Conservation (phyloP, 2,113 vertebrate species). For the Upupa epops region DNA sequence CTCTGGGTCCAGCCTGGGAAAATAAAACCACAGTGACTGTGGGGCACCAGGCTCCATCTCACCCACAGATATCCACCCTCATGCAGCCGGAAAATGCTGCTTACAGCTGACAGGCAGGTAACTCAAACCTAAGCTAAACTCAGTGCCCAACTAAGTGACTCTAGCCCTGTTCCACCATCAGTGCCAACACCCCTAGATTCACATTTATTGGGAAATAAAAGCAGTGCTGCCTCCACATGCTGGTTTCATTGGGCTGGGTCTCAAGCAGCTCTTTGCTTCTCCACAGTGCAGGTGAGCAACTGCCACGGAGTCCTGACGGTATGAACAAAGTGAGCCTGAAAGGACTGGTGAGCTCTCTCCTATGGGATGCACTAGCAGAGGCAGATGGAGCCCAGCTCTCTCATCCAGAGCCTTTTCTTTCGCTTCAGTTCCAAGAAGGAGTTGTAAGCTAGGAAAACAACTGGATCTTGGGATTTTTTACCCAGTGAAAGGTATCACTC, state of each 20-base stretch:
- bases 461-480: too few species aligned
- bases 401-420: not conserved
- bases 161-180: not conserved
- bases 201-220: fast-evolving
- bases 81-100: fast-evolving
- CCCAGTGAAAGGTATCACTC: not conserved
- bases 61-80: fast-evolving
- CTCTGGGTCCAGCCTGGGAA: not conserved
- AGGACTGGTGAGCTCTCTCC: not conserved
- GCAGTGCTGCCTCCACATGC: fast-evolving
- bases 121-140: too few species aligned
- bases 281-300: fast-evolving
- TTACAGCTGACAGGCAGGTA: too few species aligned
- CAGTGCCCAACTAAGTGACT: fast-evolving
- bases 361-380: not conserved
- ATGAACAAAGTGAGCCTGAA: not conserved
- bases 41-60: not conserved
- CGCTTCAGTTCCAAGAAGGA: not conserved
- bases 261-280: not conserved
- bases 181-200: fast-evolving
- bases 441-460: not conserved
- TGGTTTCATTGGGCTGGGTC: not conserved
- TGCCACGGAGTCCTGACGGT: fast-evolving
- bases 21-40: fast-evolving
- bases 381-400: not conserved